Base-by-base conservation (phyloP, 2,888 invertebrate species). In the Mesoligia furuncula region DNA sequence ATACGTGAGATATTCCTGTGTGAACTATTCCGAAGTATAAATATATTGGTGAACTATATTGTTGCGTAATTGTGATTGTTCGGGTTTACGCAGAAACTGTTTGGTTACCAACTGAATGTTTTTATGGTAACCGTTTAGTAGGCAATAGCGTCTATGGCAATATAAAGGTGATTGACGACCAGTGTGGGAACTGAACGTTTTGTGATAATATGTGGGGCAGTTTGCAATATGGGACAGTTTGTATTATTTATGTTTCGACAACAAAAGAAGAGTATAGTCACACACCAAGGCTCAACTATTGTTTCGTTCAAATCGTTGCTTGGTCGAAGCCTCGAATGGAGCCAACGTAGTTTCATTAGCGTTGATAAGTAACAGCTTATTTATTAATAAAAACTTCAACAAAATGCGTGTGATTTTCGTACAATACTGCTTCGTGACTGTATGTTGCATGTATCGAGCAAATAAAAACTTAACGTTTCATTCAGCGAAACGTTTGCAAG, bases 1-100 rank as follows among this genome's bases (percentile, higher is more conserved):
- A 67, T 31, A 74, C 83, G 66, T 83, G 85, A 75, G 85, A 85
- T 73, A 82, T 72, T 79, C 71, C 66, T 76, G 64, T 85, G 86
- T 64, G 85, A 85, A 85, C 66, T 39, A 27, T 74, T 68, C 15
- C 9, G 31, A 45, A 24, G 39, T 57, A 65, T 54, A 15, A 68
- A 68, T 74, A 51, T 77, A 85, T 84, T 81, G 75, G 77, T 67
- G 59, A 65, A 68, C 67, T 48, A 75, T 42, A 78, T 81, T 85
- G 73, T 80, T 84, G 73, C 72, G 61, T 65, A 54, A 48, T 61
- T 54, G 17, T 59, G 62, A 84, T 72, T 80, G 84, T 84, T 78
- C 69, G n/a, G 42, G 27, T 20, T 36, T 69, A 69, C 39, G n/a
- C 48, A 31, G 69, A 70, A 70, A 73, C 27, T 59, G 24, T 62